Evolutionary conservation across 1,140 invertebrate genomes (phyloP), one percentile per base, ranked within the genome.

Genomic region (Gonioctena quinquepunctata): DNA sequence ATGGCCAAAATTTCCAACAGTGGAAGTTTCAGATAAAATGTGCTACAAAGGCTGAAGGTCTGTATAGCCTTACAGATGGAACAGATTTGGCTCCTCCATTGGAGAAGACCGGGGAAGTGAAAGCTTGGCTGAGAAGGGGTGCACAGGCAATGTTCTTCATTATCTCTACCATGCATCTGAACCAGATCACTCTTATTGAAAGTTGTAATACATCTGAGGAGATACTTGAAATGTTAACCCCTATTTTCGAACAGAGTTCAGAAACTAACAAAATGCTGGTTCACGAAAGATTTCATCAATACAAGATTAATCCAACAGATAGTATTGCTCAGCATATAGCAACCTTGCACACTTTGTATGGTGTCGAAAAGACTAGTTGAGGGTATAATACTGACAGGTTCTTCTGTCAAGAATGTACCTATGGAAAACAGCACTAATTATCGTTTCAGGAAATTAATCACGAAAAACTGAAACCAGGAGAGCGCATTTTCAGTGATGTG

Each of bases 21-120:
- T 82, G 75, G 79, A 76, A 77, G 57, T 80, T 80, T 42, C 77
- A 80, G 72, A 66, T 80, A 1, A 78, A 76, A 18, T 82, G 79
- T 75, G 77, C 76, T 0, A 56, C 80, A 18, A 42, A 60, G 21
- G 80, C 79, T n/a, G 80, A 70, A 60, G 33, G 57, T 48, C 0
- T 66, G 0, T 48, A 27, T 56, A 42, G 23, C 7, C 22, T 3
- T 8, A n/a, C n/a, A 42, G 8, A 42, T 13, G n/a, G 11, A 42
- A 42, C 33, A 42, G 33, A 42, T 13, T n/a, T n/a, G n/a, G n/a
- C n/a, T n/a, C n/a, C n/a, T n/a, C n/a, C n/a, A n/a, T n/a, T n/a
- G n/a, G n/a, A n/a, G n/a, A n/a, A n/a, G n/a, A n/a, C n/a, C n/a
- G 11, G 2, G 1, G n/a, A 42, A 13, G 33, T n/a, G 33, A 42